Conservation (phyloP, 2,113 vertebrate genomes). For the Leptobrachium leishanense region DNA sequence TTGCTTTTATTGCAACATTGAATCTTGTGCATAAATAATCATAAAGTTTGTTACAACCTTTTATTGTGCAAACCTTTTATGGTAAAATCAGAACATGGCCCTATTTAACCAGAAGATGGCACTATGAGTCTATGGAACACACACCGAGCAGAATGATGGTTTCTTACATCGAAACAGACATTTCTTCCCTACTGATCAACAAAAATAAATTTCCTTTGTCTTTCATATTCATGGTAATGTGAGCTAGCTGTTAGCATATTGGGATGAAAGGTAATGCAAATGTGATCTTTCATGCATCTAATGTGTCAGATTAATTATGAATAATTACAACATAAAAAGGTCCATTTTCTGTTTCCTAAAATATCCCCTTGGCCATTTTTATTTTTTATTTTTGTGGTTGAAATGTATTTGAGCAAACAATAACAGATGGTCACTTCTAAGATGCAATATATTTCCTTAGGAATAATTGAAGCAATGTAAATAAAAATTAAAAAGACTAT, state of each 20-base stretch:
- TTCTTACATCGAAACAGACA: conserved; percentile 2
- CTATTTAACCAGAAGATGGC: conserved; percentile 65
- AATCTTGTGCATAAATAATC: too few relatives aligned
- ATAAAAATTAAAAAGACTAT: too few relatives aligned
- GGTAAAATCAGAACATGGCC: neutral
- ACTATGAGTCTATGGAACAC: conserved; percentile 49
- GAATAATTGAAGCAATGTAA: too few relatives aligned
- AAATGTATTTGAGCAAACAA: too few relatives aligned
- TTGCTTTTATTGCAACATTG: too few relatives aligned
- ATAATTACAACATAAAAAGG: conserved; percentile 38
- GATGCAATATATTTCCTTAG: too few relatives aligned
- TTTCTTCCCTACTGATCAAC: conserved; percentile 25
- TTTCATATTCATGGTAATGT: conserved; percentile 37
- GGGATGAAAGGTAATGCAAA: conserved; percentile 44
- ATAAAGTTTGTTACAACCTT: too few relatives aligned
- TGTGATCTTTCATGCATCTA: conserved; percentile 36
- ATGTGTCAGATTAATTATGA: conserved; percentile 30
- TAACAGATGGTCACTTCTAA: too few relatives aligned
- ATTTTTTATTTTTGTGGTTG: too few relatives aligned
- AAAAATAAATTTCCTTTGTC: conserved; percentile 23
- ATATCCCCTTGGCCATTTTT: neutral
- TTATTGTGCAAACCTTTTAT: neutral
- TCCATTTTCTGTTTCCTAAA: conserved; percentile 13
- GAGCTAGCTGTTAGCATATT: conserved; percentile 23
- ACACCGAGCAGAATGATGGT: conserved; percentile 11